Evolutionary conservation across 2,888 invertebrate species (phyloP), one percentile per base, ranked within the genome.

Genomic region (Hipparchia sbordonii): DNA sequence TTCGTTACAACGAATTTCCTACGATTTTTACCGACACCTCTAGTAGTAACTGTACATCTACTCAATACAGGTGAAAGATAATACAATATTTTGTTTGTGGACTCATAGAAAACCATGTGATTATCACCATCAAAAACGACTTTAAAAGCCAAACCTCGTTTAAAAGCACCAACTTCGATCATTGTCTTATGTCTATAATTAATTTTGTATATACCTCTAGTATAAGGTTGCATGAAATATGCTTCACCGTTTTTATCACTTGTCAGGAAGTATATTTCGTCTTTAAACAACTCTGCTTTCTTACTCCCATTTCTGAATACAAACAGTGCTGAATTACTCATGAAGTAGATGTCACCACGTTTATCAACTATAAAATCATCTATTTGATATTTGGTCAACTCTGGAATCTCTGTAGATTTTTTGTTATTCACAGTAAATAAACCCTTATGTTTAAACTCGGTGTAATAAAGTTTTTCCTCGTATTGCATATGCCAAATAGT

Each of bases 301-400:
- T 79, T 84, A n/a, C 81, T 83, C 61, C 85, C 85, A 23, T 85
- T 87, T 76, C 80, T 87, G 46, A 89, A 75, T 67, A 85, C 80
- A 74, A 85, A 89, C 39, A 88, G 78, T 3, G 81, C 82, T 0
- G 79, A 82, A 59, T 87, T 80, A n/a, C 84, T 85, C 79, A 86
- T 78, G 67, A 91, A 90, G 74, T 89, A 91, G 23, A 90, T 82
- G 71, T 91, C 87, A 5, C 83, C 84, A 9, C 75, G 77, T 74
- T 85, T 84, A 76, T 90, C 91, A 52, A 91, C 78, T 5, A 90
- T 82, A 60, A 91, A 91, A 77, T 91, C 89, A 68, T 91, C 90
- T 56, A 91, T 86, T 46, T 79, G 80, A 68, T 81, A 89, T 70
- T 85, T 81, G 2, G 85, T 81, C 52, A 89, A 56, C 2, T 84